These are phyloP conservation scores for Dendrophyllia cribrosa DNA, from an alignment of 64 coral and sea anemone genomes.

Conservation along the genomic window DNA sequence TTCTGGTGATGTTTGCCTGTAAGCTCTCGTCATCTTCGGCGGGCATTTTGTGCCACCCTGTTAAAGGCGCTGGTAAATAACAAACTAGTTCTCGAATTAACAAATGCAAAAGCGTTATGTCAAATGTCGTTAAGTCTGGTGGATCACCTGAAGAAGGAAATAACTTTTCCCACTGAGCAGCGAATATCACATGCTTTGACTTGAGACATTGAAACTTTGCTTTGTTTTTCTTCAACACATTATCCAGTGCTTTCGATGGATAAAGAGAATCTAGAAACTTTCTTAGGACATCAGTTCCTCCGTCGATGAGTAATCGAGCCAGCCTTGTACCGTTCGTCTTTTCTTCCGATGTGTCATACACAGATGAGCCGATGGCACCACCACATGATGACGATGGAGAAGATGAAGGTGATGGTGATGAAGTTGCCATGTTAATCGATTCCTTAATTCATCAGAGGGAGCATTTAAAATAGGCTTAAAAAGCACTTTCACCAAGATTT, in stretches of 20 bases:
- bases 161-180: constrained; percentile 59
- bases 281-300: constrained; percentile 50
- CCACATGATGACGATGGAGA: not conserved
- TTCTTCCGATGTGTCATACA: not conserved
- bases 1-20: constrained; percentile 55
- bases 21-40: constrained; percentile 26
- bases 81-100: constrained; percentile 56
- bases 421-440: not conserved
- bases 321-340: constrained; percentile 52
- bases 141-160: constrained; percentile 47
- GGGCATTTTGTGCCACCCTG: constrained; percentile 68
- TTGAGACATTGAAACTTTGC: not conserved
- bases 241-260: not conserved
- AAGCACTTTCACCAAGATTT: no score
- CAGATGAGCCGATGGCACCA: not conserved
- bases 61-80: constrained; percentile 11
- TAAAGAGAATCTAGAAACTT: not conserved
- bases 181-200: constrained; percentile 9
- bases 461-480: not conserved
- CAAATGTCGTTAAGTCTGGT: constrained; percentile 29
- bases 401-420: not conserved
- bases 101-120: constrained; percentile 68
- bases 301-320: constrained; percentile 35
- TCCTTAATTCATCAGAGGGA: not conserved
- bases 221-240: not conserved